phyloP scores from a whole-genome alignment of 2,888 invertebrate genomes.

The Tanytarsus gracilentus region DNA sequence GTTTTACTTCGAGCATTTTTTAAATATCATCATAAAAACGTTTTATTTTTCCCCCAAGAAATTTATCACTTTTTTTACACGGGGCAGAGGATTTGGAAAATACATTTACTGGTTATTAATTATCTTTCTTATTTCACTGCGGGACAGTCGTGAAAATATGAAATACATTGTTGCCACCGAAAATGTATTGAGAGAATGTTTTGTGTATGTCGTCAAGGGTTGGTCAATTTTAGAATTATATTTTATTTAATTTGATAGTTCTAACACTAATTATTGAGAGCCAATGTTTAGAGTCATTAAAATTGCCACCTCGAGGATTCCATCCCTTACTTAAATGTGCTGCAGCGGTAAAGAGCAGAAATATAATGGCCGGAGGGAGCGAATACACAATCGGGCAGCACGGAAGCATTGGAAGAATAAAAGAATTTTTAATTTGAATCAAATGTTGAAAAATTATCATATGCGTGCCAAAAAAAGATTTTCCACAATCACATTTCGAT shows the following conservation, averaged over 20 bases:
- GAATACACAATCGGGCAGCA: not conserved
- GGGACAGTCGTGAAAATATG: conserved; percentile 4
- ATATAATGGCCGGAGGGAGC: not conserved
- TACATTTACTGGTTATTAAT: conserved; percentile 11
- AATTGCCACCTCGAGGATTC: not conserved
- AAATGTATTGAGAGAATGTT: too few relatives aligned
- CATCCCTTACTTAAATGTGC: too few relatives aligned
- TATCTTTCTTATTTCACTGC: not conserved
- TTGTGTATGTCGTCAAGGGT: too few relatives aligned
- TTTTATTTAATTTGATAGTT: too few relatives aligned
- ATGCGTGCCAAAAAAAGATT: not conserved
- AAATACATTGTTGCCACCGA: conserved; percentile 22
- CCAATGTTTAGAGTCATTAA: too few relatives aligned
- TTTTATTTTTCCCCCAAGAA: not conserved
- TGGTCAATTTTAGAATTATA: too few relatives aligned
- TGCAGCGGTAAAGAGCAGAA: not conserved
- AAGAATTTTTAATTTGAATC: conserved; percentile 7
- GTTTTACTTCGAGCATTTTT: too few relatives aligned
- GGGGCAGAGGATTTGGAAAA: not conserved
- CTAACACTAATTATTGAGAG: too few relatives aligned
- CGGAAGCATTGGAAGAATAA: not conserved
- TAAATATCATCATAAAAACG: too few relatives aligned
- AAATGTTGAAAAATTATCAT: conserved; percentile 8
- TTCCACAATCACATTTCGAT: not conserved
- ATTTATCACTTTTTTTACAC: conserved; percentile 2